Percentiles rank a stretch among this genome's conserved stretches.
phyloP scores from a whole-genome alignment of 2,113 vertebrate species.

The Dendrocopos noguchii region DNA sequence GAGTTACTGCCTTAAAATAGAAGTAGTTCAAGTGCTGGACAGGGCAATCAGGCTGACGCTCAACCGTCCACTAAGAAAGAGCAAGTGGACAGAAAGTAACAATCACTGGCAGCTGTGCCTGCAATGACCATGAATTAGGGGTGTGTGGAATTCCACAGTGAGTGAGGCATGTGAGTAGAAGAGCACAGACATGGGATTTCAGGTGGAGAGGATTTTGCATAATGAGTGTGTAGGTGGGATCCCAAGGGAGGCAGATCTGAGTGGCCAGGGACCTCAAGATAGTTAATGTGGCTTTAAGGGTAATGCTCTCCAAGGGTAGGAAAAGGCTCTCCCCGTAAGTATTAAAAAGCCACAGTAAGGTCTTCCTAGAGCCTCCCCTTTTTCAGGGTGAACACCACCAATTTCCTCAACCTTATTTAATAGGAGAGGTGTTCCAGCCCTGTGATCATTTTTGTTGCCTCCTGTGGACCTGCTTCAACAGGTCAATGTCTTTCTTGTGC shows the following conservation, averaged over 20 bases:
- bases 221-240: not conserved
- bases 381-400: not conserved
- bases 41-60: not conserved
- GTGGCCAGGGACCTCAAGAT: not conserved
- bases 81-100: not conserved
- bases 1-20: not conserved
- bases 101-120: not conserved
- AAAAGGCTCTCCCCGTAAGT: not conserved
- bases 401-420: not conserved
- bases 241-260: not conserved
- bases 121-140: not conserved
- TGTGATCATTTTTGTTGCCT: not conserved
- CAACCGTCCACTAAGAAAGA: not conserved
- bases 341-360: too few relatives aligned
- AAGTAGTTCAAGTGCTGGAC: not conserved
- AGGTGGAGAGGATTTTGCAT: not conserved
- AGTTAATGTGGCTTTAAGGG: not conserved
- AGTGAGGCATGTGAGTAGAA: not conserved
- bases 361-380: not conserved
- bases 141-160: rapidly evolving
- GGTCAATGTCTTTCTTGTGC: not conserved
- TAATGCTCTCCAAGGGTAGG: not conserved
- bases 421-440: not conserved
- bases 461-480: not conserved
- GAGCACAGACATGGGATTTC: not conserved